Percentiles rank a stretch among this genome's conserved stretches.
These are phyloP conservation scores for Oncorhynchus gorbuscha DNA, from an alignment of 2,113 vertebrate species.

Conservation along the genomic window DNA sequence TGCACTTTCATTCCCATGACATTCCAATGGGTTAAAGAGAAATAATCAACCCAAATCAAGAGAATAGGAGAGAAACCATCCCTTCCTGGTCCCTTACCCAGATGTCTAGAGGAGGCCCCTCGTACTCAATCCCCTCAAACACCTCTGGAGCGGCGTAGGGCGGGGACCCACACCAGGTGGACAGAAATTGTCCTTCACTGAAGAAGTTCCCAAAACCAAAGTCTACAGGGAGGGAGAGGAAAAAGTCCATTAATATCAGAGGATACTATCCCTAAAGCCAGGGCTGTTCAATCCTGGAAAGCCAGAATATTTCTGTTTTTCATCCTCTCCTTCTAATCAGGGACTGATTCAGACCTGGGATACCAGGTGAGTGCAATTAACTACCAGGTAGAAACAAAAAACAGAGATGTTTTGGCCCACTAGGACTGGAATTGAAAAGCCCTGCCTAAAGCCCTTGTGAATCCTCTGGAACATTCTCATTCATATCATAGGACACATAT, in stretches of 20 bases:
- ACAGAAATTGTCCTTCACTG: slow-evolving; percentile 88
- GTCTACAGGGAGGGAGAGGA: slow-evolving; percentile 69
- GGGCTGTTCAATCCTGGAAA: neutral
- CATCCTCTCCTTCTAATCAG: too few relatives aligned
- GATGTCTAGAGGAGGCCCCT: slow-evolving; percentile 94
- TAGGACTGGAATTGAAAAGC: too few relatives aligned
- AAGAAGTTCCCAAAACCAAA: slow-evolving; percentile 99
- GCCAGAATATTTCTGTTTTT: neutral
- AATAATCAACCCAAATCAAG: neutral
- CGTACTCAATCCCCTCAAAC: slow-evolving; percentile 96
- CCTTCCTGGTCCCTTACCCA: slow-evolving; percentile 81
- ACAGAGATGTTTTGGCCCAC: too few relatives aligned
- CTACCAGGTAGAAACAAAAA: too few relatives aligned
- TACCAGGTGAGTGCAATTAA: too few relatives aligned
- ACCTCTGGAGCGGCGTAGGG: slow-evolving; percentile 97
- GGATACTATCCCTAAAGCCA: neutral
- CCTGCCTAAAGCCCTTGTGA: too few relatives aligned
- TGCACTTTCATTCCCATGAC: too few relatives aligned
- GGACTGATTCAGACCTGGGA: too few relatives aligned
- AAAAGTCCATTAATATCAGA: slow-evolving; percentile 19
- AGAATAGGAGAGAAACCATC: neutral
- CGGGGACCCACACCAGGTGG: slow-evolving; percentile 95
- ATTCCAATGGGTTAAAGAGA: too few relatives aligned
- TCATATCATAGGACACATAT: too few relatives aligned
- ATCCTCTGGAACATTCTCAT: too few relatives aligned